Evolutionary conservation across 2,113 vertebrate genomes (phyloP).

Genomic region (Tragelaphus imberbis): DNA sequence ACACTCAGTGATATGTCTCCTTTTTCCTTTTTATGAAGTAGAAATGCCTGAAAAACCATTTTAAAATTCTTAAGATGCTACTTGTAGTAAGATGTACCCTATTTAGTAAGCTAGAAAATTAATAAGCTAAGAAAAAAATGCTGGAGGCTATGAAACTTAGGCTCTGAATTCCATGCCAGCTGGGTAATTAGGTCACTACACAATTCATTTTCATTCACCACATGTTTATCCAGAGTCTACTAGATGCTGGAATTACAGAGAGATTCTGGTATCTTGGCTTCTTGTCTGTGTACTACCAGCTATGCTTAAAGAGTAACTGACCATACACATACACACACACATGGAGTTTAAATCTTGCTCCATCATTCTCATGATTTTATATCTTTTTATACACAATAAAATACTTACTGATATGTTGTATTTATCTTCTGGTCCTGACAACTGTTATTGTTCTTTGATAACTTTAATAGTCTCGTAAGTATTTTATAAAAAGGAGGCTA

Average conservation of each 20-base stretch:
- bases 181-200: conserved; percentile 16
- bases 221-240: background rate
- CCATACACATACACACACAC: background rate
- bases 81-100: background rate
- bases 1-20: background rate
- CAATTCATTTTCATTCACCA: background rate
- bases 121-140: background rate
- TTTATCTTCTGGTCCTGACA: background rate
- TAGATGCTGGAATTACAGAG: background rate
- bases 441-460: background rate
- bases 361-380: background rate
- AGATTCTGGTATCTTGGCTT: background rate
- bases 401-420: background rate
- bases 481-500: background rate
- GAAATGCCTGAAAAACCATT: background rate
- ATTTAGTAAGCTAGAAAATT: conserved; percentile 34
- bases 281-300: background rate
- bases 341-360: background rate
- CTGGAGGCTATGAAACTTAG: conserved; percentile 16
- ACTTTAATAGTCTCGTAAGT: background rate
- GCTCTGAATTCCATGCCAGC: background rate
- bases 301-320: background rate
- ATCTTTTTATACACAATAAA: background rate
- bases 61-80: background rate
- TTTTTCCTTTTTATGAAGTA: background rate